Percentiles rank a stretch among this genome's conserved stretches.
phyloP scores from a whole-genome alignment of 2,797 vertebrate genomes.

The Neomorphus geoffroyi region DNA sequence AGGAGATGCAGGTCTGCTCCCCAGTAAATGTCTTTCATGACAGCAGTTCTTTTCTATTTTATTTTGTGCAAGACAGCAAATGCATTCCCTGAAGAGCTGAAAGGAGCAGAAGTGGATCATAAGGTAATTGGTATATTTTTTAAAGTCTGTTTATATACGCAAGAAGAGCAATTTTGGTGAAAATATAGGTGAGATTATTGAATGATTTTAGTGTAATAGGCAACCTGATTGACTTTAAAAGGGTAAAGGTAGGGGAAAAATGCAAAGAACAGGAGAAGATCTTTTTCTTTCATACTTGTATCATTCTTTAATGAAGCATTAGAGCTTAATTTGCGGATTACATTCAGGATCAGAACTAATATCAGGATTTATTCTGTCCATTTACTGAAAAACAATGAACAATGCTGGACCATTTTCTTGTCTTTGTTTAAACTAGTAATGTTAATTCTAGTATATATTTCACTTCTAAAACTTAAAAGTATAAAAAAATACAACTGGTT shows the following conservation, averaged over 20 bases:
- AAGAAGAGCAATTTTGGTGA: background rate
- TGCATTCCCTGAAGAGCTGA: background rate
- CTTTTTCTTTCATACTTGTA: background rate
- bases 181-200: background rate
- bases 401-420: background rate
- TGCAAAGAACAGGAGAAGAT: background rate
- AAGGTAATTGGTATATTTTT: conserved; percentile 5
- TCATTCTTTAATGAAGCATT: background rate
- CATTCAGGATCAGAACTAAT: background rate
- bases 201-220: background rate
- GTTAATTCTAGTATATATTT: background rate
- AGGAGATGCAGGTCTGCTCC: background rate
- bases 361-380: background rate
- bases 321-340: background rate
- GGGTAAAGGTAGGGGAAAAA: background rate
- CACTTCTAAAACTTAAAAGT: background rate
- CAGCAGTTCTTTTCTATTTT: background rate
- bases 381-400: background rate
- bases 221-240: background rate
- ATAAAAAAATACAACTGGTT: background rate
- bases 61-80: background rate
- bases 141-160: background rate
- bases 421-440: background rate
- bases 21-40: background rate
- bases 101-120: background rate